Evolutionary conservation across 2,888 invertebrate species (phyloP).

Genomic region (Callinectes sapidus): DNA sequence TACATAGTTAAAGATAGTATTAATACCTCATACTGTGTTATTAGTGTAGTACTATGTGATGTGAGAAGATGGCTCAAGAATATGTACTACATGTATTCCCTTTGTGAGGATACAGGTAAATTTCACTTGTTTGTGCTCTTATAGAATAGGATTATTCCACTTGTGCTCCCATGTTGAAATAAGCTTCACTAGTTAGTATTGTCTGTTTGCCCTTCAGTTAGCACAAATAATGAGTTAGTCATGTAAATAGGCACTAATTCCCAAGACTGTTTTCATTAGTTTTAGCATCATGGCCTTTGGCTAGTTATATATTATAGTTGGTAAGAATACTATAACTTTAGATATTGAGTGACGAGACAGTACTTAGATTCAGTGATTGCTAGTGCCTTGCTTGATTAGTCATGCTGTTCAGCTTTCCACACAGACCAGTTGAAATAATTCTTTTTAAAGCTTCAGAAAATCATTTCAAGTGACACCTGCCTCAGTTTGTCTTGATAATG

Average conservation of each 20-base stretch:
- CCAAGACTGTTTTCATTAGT: neutral
- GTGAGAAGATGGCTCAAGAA: neutral
- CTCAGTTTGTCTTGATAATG: neutral
- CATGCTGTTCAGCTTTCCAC: neutral
- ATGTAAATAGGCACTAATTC: slow-evolving; percentile 14
- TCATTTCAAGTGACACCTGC: neutral
- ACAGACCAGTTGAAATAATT: neutral
- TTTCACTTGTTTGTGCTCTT: neutral
- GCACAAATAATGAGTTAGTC: slow-evolving; percentile 11
- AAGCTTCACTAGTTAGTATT: slow-evolving; percentile 15
- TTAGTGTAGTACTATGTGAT: slow-evolving; percentile 3
- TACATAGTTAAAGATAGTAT: neutral
- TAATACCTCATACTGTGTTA: neutral
- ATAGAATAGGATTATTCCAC: slow-evolving; percentile 13
- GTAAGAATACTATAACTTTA: neutral
- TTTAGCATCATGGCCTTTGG: slow-evolving; percentile 11
- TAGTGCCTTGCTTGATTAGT: slow-evolving; percentile 32
- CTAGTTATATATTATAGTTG: neutral
- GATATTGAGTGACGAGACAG: neutral
- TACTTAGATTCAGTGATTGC: slow-evolving; percentile 12
- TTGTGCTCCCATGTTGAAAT: slow-evolving; percentile 31
- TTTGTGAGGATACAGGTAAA: neutral
- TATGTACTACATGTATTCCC: neutral
- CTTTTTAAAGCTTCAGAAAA: neutral
- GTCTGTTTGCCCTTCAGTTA: slow-evolving; percentile 27